Conservation (phyloP, 2,113 vertebrate genomes). For the Anguilla rostrata region DNA sequence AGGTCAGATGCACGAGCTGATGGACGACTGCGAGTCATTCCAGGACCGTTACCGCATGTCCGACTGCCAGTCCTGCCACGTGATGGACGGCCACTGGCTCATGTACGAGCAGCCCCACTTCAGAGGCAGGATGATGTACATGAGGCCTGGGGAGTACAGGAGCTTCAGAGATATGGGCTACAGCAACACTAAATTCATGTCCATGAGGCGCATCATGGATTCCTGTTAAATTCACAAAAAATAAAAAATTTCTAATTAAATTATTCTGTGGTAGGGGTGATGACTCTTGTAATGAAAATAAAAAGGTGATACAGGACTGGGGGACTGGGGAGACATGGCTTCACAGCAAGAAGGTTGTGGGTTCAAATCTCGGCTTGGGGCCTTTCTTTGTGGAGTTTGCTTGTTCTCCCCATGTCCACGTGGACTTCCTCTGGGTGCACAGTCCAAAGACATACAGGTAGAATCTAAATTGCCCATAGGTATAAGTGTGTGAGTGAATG, state of each 20-base stretch:
- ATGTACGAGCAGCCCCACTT: constrained; percentile 69
- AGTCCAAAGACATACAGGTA: too few relatives aligned
- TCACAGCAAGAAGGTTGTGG: too few relatives aligned
- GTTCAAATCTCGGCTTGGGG: too few relatives aligned
- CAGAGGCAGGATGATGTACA: constrained; percentile 52
- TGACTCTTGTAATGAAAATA: not conserved
- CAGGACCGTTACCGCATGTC: constrained; percentile 54
- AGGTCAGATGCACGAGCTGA: constrained; percentile 66
- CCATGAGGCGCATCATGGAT: constrained; percentile 2
- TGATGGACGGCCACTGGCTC: constrained; percentile 74
- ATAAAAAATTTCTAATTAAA: not conserved
- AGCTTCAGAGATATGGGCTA: not conserved
- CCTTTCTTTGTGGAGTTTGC: too few relatives aligned
- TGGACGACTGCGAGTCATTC: constrained; percentile 60
- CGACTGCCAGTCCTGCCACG: constrained; percentile 65
- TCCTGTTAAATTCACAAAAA: not conserved
- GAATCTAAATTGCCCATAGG: too few relatives aligned
- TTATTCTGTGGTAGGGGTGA: not conserved
- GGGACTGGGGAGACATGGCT: too few relatives aligned
- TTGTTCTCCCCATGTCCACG: too few relatives aligned
- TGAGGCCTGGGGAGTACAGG: constrained; percentile 8
- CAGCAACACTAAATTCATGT: not conserved
- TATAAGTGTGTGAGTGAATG: too few relatives aligned
- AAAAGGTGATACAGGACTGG: too few relatives aligned
- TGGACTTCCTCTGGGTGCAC: too few relatives aligned